These are phyloP conservation scores for Marmota monax DNA, from an alignment of 2,113 vertebrate genomes.

Conservation along the genomic window DNA sequence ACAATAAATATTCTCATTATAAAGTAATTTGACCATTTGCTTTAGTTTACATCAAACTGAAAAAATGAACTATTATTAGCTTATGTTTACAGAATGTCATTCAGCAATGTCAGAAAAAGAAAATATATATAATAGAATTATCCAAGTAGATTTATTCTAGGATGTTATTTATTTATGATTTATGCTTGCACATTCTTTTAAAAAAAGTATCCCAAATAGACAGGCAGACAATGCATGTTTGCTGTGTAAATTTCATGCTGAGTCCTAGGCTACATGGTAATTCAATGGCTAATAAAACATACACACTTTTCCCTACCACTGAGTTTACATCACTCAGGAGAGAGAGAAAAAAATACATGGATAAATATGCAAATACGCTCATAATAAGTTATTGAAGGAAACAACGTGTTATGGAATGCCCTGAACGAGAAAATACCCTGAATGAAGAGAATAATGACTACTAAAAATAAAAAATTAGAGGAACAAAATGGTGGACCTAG, in stretches of 20 bases:
- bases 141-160: background rate
- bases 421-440: background rate
- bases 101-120: background rate
- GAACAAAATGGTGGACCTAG: background rate
- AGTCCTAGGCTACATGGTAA: background rate
- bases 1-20: background rate
- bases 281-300: conserved; percentile 20
- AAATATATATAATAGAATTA: background rate
- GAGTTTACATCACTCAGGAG: background rate
- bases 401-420: background rate
- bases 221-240: background rate
- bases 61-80: conserved; percentile 29
- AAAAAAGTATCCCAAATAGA: background rate
- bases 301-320: background rate
- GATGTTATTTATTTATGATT: conserved; percentile 15
- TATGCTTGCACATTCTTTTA: background rate
- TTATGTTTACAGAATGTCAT: background rate
- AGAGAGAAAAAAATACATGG: background rate
- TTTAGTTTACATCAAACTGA: background rate
- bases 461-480: background rate
- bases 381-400: background rate
- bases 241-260: background rate
- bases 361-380: conserved; percentile 28
- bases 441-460: background rate
- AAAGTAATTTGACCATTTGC: background rate